Conservation (phyloP, 2,888 invertebrate genomes). For the Lasius platythorax region DNA sequence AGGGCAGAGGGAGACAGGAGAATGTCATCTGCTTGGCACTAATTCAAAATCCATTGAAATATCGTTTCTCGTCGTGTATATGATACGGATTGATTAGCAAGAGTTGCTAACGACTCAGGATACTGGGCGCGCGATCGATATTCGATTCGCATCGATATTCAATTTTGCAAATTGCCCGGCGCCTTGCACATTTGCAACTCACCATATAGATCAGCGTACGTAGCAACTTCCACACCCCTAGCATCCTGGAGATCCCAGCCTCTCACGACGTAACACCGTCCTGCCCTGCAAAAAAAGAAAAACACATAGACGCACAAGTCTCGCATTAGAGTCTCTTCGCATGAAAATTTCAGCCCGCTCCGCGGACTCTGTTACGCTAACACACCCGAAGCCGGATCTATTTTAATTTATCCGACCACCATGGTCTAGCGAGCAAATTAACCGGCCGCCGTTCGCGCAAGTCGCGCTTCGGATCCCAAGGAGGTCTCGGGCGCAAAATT, state of each 20-base stretch:
- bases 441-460: slow-evolving; percentile 78
- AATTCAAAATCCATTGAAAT: slow-evolving; percentile 15
- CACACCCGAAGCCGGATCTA: slow-evolving; percentile 76
- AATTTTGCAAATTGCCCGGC: slow-evolving; percentile 26
- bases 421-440: slow-evolving; percentile 83
- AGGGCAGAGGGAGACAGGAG: not conserved
- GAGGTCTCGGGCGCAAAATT: slow-evolving; percentile 81
- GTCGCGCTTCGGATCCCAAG: slow-evolving; percentile 83
- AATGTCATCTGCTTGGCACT: slow-evolving; percentile 1
- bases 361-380: slow-evolving; percentile 15
- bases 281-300: slow-evolving; percentile 75
- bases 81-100: not conserved
- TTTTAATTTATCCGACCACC: slow-evolving; percentile 79
- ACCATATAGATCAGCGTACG: slow-evolving; percentile 85
- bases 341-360: slow-evolving; percentile 29
- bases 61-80: not conserved
- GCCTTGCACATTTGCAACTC: slow-evolving; percentile 64
- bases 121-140: not conserved
- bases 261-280: slow-evolving; percentile 83
- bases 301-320: not conserved
- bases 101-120: not conserved
- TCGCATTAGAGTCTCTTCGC: slow-evolving; percentile 21
- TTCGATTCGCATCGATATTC: not conserved
- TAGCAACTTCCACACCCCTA: slow-evolving; percentile 85
- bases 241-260: slow-evolving; percentile 85